Percentiles rank a stretch among this genome's conserved stretches.
phyloP scores from a whole-genome alignment of 2,113 vertebrate genomes.

The Rhineura floridana region DNA sequence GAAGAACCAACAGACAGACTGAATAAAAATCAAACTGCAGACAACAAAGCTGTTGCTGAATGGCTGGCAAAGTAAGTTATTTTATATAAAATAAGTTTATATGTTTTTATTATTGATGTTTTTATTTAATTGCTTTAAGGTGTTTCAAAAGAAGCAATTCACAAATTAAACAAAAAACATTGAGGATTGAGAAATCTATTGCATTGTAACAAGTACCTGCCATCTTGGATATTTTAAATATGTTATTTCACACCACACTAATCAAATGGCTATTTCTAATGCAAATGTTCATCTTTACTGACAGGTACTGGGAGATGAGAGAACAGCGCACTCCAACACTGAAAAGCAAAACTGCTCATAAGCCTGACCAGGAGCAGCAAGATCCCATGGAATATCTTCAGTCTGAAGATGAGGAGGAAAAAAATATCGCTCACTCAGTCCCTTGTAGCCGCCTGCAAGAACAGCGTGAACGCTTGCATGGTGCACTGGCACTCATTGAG shows the following conservation, averaged over 20 bases:
- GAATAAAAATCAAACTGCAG: constrained; percentile 85
- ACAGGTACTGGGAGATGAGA: constrained; percentile 92
- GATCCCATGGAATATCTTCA: constrained; percentile 93
- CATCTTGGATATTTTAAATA: not conserved
- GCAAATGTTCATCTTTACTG: not conserved
- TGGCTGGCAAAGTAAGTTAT: constrained; percentile 93
- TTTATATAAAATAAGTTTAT: not conserved
- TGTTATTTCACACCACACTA: not conserved
- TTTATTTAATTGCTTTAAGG: not conserved
- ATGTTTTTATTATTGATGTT: not conserved
- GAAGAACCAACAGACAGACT: constrained; percentile 85
- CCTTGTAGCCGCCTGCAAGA: constrained; percentile 89
- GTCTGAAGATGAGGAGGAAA: constrained; percentile 89
- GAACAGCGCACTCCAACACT: constrained; percentile 86
- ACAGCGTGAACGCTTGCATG: constrained; percentile 94
- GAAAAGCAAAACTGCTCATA: constrained; percentile 84
- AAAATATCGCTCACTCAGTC: constrained; percentile 75
- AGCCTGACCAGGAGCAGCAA: constrained; percentile 93
- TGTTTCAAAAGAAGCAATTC: too few species aligned
- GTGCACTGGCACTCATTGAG: constrained; percentile 94
- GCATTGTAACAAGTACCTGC: not conserved
- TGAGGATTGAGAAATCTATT: not conserved
- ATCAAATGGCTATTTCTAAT: not conserved
- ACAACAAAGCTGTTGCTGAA: constrained; percentile 95
- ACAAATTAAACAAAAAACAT: not conserved